Percentiles rank a stretch among this genome's conserved stretches.
Evolutionary conservation across 2,113 vertebrate genomes (phyloP).

Genomic region (Penelope pileata): DNA sequence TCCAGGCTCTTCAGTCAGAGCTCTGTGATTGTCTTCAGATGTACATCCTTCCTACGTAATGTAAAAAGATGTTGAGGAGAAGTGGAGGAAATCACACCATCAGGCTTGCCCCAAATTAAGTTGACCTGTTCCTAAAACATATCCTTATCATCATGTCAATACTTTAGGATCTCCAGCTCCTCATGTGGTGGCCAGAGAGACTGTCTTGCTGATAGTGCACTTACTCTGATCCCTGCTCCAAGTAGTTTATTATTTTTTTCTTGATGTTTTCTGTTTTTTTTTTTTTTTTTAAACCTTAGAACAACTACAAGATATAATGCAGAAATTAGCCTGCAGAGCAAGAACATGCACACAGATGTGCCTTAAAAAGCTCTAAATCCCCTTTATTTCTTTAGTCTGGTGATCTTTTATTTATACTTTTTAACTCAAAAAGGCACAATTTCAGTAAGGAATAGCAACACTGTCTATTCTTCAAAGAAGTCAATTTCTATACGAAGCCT

Average conservation of each 20-base stretch:
- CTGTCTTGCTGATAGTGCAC: background rate
- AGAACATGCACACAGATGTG: background rate
- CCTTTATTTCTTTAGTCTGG: background rate
- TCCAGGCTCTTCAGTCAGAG: background rate
- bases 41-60: background rate
- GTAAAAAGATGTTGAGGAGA: background rate
- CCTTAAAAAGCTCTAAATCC: background rate
- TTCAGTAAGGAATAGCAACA: background rate
- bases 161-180: background rate
- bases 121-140: background rate
- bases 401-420: background rate
- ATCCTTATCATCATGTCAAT: background rate
- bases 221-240: background rate
- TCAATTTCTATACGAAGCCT: background rate
- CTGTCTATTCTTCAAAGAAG: background rate
- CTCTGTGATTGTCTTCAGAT: background rate
- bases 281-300: background rate
- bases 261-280: background rate
- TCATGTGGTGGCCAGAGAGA: background rate
- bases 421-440: accelerated
- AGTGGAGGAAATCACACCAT: background rate
- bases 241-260: background rate
- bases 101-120: background rate
- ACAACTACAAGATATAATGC: background rate
- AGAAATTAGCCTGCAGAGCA: background rate